Evolutionary conservation across 2,113 vertebrate species (phyloP).

Genomic region (Alosa alosa): DNA sequence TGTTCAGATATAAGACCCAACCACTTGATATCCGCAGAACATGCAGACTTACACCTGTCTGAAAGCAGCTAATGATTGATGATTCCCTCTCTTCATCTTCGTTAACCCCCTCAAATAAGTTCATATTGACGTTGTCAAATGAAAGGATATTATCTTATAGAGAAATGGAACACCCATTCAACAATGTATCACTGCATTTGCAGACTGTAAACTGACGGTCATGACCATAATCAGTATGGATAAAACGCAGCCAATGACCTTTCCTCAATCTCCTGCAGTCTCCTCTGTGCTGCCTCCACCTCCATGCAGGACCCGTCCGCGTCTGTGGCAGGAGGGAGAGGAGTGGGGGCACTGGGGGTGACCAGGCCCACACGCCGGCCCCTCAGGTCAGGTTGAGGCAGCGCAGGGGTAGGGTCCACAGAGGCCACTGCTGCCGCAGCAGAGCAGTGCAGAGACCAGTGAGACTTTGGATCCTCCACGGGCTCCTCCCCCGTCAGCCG

Average conservation of each 20-base stretch:
- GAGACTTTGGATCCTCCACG: conserved; percentile 35
- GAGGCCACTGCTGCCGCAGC: conserved; percentile 35
- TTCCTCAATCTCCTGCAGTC: conserved; percentile 74
- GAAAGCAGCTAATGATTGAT: not conserved
- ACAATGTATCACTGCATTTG: not conserved
- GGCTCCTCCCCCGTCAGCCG: conserved; percentile 59
- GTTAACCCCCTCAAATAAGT: too few species aligned
- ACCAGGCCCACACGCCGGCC: not conserved
- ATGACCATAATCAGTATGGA: not conserved
- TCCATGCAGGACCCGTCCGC: conserved; percentile 68
- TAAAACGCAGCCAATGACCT: conserved; percentile 51
- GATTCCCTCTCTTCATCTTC: not conserved
- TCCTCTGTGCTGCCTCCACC: conserved; percentile 73
- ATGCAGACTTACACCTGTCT: too few species aligned
- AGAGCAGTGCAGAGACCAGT: conserved; percentile 46
- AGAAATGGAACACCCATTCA: not conserved
- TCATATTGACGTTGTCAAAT: not conserved
- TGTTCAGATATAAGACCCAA: too few species aligned
- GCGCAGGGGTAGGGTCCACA: conserved; percentile 32
- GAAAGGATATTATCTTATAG: not conserved
- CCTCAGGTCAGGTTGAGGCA: conserved; percentile 3
- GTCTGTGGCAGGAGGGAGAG: conserved; percentile 35
- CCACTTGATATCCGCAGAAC: too few species aligned
- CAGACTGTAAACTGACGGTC: not conserved
- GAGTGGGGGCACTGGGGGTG: conserved; percentile 24